These are phyloP conservation scores for Hemichromis elongatus DNA, from an alignment of 2,113 vertebrate genomes.

Conservation along the genomic window DNA sequence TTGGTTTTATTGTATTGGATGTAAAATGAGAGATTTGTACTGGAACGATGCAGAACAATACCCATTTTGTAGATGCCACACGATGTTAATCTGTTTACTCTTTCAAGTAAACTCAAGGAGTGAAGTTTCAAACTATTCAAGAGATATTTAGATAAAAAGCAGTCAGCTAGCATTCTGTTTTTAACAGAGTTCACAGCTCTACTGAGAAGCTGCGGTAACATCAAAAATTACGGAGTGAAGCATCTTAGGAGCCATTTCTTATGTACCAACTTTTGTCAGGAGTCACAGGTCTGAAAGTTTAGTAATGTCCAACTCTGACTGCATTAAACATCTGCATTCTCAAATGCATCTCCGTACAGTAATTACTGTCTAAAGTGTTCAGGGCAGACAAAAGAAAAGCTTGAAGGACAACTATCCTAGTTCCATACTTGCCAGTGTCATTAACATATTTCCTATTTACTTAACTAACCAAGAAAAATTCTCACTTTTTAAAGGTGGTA, in stretches of 20 bases:
- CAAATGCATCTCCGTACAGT: background rate
- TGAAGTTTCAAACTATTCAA: background rate
- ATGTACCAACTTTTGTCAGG: background rate
- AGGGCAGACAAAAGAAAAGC: background rate
- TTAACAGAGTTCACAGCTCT: background rate
- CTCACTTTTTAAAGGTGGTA: background rate
- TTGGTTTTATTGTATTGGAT: background rate
- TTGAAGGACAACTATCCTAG: background rate
- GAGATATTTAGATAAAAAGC: background rate
- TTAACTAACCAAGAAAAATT: background rate
- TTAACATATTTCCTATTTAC: background rate
- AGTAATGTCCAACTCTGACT: background rate
- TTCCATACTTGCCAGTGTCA: background rate
- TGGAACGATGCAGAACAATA: rapidly evolving
- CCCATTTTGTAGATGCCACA: background rate
- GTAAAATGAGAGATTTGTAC: background rate
- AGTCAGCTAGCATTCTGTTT: background rate
- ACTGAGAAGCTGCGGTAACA: background rate
- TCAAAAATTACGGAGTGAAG: background rate
- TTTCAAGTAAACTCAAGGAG: background rate
- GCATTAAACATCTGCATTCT: background rate
- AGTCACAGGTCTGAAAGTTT: background rate
- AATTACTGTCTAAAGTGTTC: background rate
- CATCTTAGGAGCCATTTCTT: background rate
- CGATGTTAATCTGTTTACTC: background rate